Conservation (phyloP, 2,888 invertebrate genomes). For the Andrena camellia region DNA sequence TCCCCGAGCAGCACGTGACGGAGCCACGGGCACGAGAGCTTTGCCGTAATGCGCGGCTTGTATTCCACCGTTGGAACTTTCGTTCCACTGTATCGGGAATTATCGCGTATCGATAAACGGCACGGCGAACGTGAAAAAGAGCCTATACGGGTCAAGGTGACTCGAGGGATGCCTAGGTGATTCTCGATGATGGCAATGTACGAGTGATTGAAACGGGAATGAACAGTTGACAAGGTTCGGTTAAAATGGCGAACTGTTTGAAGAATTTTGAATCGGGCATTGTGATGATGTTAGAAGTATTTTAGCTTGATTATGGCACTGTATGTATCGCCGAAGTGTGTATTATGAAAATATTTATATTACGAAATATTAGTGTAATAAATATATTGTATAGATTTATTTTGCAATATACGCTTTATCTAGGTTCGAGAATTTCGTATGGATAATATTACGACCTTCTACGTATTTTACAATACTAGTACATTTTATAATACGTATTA, state of each 20-base stretch:
- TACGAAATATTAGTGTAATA: too few relatives aligned
- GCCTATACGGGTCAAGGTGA: slow-evolving; percentile 51
- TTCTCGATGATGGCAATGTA: neutral
- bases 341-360: neutral
- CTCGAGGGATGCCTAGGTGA: slow-evolving; percentile 26
- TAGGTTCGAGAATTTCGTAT: too few relatives aligned
- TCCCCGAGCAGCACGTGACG: neutral
- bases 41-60: too few relatives aligned
- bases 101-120: slow-evolving; percentile 4
- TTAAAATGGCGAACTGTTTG: neutral
- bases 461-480: too few relatives aligned
- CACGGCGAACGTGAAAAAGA: slow-evolving; percentile 14
- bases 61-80: too few relatives aligned
- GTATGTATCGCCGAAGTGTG: neutral
- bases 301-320: too few relatives aligned
- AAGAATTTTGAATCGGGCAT: too few relatives aligned
- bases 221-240: neutral
- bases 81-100: neutral
- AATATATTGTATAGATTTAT: too few relatives aligned
- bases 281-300: too few relatives aligned
- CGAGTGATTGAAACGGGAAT: neutral
- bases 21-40: neutral
- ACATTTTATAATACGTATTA: too few relatives aligned
- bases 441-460: too few relatives aligned
- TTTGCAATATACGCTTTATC: too few relatives aligned